Percentiles rank a stretch among this genome's conserved stretches.
Conservation (phyloP, 1,140 invertebrate species). For the Diachasmimorpha longicaudata region DNA sequence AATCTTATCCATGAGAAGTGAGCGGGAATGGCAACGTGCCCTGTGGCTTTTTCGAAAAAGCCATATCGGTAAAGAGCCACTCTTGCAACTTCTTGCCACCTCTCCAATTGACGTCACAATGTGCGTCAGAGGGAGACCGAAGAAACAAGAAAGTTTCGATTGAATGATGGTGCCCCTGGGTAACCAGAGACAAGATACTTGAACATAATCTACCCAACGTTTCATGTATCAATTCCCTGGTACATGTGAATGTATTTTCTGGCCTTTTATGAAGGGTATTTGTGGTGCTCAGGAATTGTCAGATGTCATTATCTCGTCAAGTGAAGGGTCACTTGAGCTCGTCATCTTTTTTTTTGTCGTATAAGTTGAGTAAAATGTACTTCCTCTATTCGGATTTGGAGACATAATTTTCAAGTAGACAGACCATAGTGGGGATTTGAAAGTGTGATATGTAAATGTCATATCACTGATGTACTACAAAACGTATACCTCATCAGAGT, state of each 20-base stretch:
- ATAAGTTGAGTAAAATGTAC: neutral
- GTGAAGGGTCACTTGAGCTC: constrained; percentile 51
- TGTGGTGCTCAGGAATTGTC: no score
- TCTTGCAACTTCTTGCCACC: constrained; percentile 46
- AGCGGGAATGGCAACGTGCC: no score
- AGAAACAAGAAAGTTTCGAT: constrained; percentile 61
- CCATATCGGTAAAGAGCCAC: constrained; percentile 13
- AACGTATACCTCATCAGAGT: no score
- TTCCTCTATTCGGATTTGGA: neutral
- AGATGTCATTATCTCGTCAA: constrained; percentile 55
- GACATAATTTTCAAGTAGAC: neutral
- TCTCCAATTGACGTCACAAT: constrained; percentile 55
- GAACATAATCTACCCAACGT: constrained; percentile 45
- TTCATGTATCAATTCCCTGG: constrained; percentile 26
- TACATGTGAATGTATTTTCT: constrained; percentile 35
- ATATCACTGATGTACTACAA: no score
- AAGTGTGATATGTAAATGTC: neutral
- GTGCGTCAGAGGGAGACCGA: constrained; percentile 55
- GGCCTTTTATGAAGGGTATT: constrained; percentile 35
- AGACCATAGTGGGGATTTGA: neutral
- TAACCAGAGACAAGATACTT: constrained; percentile 35
- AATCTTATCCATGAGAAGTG: no score
- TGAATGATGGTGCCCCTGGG: constrained; percentile 51
- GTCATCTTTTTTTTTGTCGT: constrained; percentile 35
- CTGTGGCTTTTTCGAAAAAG: constrained; percentile 3